Percentiles rank a stretch among this genome's conserved stretches.
Conservation (phyloP, 1,140 invertebrate genomes). For the Dolichoris vasculosae region DNA sequence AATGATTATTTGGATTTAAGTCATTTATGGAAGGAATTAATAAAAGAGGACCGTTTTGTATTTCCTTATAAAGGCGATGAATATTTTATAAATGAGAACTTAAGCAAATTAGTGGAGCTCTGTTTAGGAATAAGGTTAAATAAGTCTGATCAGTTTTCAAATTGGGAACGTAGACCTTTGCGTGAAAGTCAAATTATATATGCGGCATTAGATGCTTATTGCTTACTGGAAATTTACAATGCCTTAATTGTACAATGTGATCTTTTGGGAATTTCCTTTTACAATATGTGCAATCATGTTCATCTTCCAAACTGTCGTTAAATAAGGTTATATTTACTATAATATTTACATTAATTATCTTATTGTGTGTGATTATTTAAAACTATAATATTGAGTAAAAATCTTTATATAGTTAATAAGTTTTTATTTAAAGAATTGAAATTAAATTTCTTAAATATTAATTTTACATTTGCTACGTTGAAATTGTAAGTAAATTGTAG, state of each 20-base stretch:
- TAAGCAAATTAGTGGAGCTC: slow-evolving; percentile 82
- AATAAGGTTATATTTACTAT: too few relatives aligned
- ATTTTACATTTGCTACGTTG: too few relatives aligned
- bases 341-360: too few relatives aligned
- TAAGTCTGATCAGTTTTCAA: slow-evolving; percentile 90
- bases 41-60: slow-evolving; percentile 71
- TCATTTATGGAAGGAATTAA: slow-evolving; percentile 75
- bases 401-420: too few relatives aligned
- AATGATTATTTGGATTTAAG: slow-evolving; percentile 75
- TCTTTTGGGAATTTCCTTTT: slow-evolving; percentile 76
- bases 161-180: slow-evolving; percentile 89
- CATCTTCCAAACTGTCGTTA: slow-evolving; percentile 67
- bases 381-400: too few relatives aligned
- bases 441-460: too few relatives aligned
- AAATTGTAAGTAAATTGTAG: too few relatives aligned
- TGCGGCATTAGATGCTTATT: slow-evolving; percentile 89
- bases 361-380: too few relatives aligned
- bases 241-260: slow-evolving; percentile 73
- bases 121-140: slow-evolving; percentile 84
- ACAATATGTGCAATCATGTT: slow-evolving; percentile 77
- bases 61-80: slow-evolving; percentile 73
- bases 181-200: slow-evolving; percentile 84
- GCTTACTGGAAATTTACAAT: slow-evolving; percentile 85
- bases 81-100: slow-evolving; percentile 70
- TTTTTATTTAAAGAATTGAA: too few relatives aligned